phyloP scores from a whole-genome alignment of 2,113 vertebrate genomes.

The Sisor rabdophorus region DNA sequence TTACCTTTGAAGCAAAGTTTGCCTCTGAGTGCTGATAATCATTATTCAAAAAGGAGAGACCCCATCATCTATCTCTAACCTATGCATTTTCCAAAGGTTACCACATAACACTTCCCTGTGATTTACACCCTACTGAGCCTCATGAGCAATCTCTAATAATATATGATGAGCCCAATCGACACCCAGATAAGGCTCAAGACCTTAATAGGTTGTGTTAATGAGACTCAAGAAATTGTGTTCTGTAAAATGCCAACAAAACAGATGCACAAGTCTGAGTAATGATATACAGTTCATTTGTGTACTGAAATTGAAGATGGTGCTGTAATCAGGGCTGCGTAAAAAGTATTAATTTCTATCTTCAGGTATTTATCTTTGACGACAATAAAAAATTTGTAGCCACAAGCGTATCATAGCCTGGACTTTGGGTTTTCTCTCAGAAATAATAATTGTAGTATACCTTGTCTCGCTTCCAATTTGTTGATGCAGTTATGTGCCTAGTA shows the following conservation, averaged over 20 bases:
- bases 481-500: background rate
- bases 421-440: background rate
- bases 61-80: background rate
- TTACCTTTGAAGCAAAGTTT: background rate
- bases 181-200: constrained; percentile 65
- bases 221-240: constrained; percentile 60
- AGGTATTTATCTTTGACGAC: background rate
- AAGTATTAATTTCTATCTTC: constrained; percentile 23
- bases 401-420: background rate
- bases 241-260: constrained; percentile 73
- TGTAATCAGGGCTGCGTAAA: constrained; percentile 22
- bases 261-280: constrained; percentile 49
- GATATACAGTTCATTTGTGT: constrained; percentile 40
- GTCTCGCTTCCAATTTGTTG: background rate
- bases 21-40: background rate
- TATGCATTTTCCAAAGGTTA: constrained; percentile 35
- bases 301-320: constrained; percentile 39
- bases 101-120: constrained; percentile 17
- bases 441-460: background rate
- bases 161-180: constrained; percentile 63
- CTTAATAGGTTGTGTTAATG: constrained; percentile 65
- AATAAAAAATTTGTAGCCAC: background rate
- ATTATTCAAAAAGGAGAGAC: background rate
- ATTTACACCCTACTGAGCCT: constrained; percentile 35
- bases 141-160: constrained; percentile 41